A percentile compares a stretch with the other conserved stretches of the same genome.
phyloP scores from a whole-genome alignment of 2,888 invertebrate genomes.

The Metellina segmentata region DNA sequence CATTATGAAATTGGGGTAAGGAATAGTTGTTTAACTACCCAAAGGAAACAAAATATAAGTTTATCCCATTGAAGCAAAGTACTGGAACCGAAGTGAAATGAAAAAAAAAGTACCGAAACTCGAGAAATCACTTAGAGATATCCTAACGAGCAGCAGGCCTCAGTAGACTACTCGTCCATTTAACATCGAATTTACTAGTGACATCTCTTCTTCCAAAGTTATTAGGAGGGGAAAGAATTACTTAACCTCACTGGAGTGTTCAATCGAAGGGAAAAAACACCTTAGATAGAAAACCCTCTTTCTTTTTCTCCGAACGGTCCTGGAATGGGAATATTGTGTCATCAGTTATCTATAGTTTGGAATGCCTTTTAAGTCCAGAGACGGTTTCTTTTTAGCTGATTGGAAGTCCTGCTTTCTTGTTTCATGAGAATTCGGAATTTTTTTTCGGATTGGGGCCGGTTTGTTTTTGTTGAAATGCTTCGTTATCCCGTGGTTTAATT shows the following conservation, averaged over 20 bases:
- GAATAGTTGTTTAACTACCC: no score
- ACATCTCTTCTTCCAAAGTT: slow-evolving; percentile 4
- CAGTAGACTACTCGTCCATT: background rate
- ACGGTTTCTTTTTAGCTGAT: slow-evolving; percentile 18
- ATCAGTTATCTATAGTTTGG: slow-evolving; percentile 54
- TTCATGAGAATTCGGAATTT: background rate
- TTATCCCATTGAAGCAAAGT: no score
- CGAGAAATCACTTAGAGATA: slow-evolving; percentile 1
- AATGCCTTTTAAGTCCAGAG: slow-evolving; percentile 53
- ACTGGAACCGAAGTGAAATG: no score
- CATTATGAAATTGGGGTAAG: no score
- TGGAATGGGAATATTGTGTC: slow-evolving; percentile 67
- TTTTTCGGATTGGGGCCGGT: background rate
- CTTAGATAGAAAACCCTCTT: slow-evolving; percentile 10
- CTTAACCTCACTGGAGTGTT: slow-evolving; percentile 15
- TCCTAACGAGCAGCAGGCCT: background rate
- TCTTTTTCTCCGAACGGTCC: slow-evolving; percentile 2
- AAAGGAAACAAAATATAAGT: no score
- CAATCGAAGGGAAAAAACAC: slow-evolving; percentile 15
- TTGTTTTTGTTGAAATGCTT: background rate
- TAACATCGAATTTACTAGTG: slow-evolving; percentile 9
- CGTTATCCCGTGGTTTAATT: slow-evolving; percentile 25
- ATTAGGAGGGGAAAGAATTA: slow-evolving; percentile 35
- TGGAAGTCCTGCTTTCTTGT: background rate
- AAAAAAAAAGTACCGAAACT: background rate